Conservation (phyloP, 2,113 vertebrate genomes). For the Cichladusa arquata region DNA sequence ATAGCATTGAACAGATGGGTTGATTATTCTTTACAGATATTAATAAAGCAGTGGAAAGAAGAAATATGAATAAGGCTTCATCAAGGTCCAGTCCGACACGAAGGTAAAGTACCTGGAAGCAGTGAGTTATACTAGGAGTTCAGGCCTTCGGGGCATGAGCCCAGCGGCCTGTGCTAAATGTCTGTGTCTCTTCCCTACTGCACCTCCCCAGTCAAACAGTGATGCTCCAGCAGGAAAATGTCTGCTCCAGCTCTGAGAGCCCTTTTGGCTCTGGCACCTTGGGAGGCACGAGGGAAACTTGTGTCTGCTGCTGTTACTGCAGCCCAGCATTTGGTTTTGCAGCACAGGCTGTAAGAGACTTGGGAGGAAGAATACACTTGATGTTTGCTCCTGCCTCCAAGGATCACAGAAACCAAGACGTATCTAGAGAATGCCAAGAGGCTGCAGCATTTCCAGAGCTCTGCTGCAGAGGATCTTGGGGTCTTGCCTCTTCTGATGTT, state of each 20-base stretch:
- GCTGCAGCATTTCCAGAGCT: neutral
- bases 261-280: slow-evolving; percentile 47
- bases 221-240: slow-evolving; percentile 56
- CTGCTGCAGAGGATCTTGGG: neutral
- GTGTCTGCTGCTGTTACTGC: slow-evolving; percentile 52
- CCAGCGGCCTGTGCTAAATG: slow-evolving; percentile 63
- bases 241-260: slow-evolving; percentile 44
- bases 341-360: slow-evolving; percentile 27
- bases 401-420: neutral
- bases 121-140: slow-evolving; percentile 77
- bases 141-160: slow-evolving; percentile 71
- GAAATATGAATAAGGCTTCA: slow-evolving; percentile 94
- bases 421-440: neutral
- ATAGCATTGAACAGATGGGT: slow-evolving; percentile 97
- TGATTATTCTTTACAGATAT: slow-evolving; percentile 99
- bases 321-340: slow-evolving; percentile 39
- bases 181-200: slow-evolving; percentile 67
- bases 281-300: slow-evolving; percentile 56
- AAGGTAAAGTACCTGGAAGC: slow-evolving; percentile 96
- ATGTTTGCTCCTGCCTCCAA: slow-evolving; percentile 44
- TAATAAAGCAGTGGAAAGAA: slow-evolving; percentile 99
- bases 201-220: slow-evolving; percentile 63
- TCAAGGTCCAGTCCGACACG: slow-evolving; percentile 95
- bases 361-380: slow-evolving; percentile 60
- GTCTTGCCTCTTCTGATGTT: slow-evolving; percentile 46